phyloP scores from a whole-genome alignment of 2,113 vertebrate genomes.

The Danionella cerebrum region DNA sequence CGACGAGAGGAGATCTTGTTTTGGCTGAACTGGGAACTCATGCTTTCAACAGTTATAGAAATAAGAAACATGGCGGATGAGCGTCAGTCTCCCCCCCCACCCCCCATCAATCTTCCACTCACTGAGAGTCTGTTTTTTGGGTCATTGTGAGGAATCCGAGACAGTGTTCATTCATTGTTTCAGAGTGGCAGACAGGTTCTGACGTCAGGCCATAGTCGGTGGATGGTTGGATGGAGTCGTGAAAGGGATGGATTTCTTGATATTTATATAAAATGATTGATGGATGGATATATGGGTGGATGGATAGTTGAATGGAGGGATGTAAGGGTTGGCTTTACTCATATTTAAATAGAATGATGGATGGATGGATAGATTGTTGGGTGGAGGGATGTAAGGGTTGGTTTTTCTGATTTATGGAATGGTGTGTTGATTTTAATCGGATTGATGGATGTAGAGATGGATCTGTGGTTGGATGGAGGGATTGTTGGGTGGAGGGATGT shows the following conservation, averaged over 20 bases:
- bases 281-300: not conserved
- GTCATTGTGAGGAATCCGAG: conserved; percentile 48
- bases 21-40: conserved; percentile 36
- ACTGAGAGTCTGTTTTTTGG: conserved; percentile 36
- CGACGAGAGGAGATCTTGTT: no score
- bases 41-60: conserved; percentile 11
- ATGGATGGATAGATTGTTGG: not conserved
- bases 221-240: not conserved
- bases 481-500: not conserved
- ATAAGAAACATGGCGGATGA: conserved; percentile 20
- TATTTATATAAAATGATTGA: not conserved
- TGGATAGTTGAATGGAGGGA: not conserved
- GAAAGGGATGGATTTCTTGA: no score
- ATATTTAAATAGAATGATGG: no score
- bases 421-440: not conserved
- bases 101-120: conserved; percentile 24
- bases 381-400: not conserved
- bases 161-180: conserved; percentile 60
- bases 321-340: not conserved
- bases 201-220: not conserved
- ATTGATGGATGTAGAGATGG: not conserved
- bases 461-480: not conserved
- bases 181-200: conserved; percentile 52
- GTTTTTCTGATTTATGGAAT: no score
- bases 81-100: conserved; percentile 21